Evolutionary conservation across 2,888 invertebrate species (phyloP).

Genomic region (Drosophila prolongata): DNA sequence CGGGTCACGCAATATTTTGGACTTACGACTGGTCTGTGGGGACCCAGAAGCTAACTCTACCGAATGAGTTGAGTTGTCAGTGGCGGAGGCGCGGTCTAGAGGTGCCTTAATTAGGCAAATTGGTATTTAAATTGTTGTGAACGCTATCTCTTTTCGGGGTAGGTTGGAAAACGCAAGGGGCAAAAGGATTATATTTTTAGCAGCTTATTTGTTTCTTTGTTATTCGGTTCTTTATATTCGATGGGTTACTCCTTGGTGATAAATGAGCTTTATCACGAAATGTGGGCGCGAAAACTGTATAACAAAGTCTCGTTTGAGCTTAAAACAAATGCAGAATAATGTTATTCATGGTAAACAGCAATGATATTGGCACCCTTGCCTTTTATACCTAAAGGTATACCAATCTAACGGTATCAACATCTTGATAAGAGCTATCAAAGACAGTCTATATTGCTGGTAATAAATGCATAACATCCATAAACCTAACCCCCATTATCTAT

Average conservation of each 20-base stretch:
- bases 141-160: conserved; percentile 42
- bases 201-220: conserved; percentile 45
- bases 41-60: conserved; percentile 23
- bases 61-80: conserved; percentile 68
- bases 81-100: conserved; percentile 56
- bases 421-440: neutral
- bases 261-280: conserved; percentile 29
- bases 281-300: conserved; percentile 7
- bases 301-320: neutral
- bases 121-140: conserved; percentile 67
- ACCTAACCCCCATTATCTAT: neutral
- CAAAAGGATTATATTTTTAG: conserved; percentile 39
- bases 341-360: conserved; percentile 1
- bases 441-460: neutral
- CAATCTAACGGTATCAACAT: no score
- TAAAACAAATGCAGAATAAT: neutral
- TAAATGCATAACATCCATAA: neutral
- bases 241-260: conserved; percentile 11
- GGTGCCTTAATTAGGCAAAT: conserved; percentile 74
- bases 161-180: conserved; percentile 39
- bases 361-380: neutral
- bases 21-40: conserved; percentile 36
- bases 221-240: conserved; percentile 40
- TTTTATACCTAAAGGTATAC: neutral
- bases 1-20: conserved; percentile 77